A percentile compares a stretch with the other conserved stretches of the same genome.
Conservation (phyloP, 1,140 invertebrate genomes). For the Drosophila takahashii region DNA sequence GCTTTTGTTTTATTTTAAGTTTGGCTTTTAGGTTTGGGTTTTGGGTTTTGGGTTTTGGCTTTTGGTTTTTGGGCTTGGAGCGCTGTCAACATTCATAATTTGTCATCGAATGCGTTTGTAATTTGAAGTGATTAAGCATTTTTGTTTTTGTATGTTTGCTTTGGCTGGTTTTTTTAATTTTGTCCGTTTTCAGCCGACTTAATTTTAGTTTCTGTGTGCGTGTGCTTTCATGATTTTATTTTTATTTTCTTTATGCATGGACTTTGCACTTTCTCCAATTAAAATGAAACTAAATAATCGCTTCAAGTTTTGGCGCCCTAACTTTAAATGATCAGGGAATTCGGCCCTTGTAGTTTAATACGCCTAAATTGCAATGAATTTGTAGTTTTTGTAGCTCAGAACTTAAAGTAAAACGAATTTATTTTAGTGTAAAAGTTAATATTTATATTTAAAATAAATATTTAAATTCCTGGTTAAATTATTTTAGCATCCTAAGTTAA, state of each 20-base stretch:
- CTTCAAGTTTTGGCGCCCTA: conserved; percentile 22
- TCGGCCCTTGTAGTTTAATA: not conserved
- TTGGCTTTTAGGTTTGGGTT: conserved; percentile 19
- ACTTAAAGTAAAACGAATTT: not conserved
- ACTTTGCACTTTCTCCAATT: conserved; percentile 80
- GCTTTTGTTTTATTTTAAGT: not conserved
- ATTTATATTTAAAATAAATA: not conserved
- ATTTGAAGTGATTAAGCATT: conserved; percentile 72
- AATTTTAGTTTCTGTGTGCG: conserved; percentile 40
- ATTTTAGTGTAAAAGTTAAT: not conserved
- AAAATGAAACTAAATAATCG: conserved; percentile 79
- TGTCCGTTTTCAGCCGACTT: conserved; percentile 35
- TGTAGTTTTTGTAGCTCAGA: too few relatives aligned
- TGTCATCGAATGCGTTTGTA: conserved; percentile 78
- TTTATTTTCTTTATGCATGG: conserved; percentile 15
- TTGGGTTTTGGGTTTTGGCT: conserved; percentile 1
- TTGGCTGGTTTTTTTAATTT: conserved; percentile 43
- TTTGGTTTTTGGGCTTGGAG: conserved; percentile 10
- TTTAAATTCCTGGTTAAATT: too few relatives aligned
- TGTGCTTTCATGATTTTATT: conserved; percentile 32
- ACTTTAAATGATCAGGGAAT: not conserved
- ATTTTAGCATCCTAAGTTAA: too few relatives aligned
- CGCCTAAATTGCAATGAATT: too few relatives aligned
- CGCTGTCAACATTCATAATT: conserved; percentile 73
- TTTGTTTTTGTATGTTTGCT: conserved; percentile 50